phyloP scores from a whole-genome alignment of 2,113 vertebrate genomes.

The Trematomus loennbergii region DNA sequence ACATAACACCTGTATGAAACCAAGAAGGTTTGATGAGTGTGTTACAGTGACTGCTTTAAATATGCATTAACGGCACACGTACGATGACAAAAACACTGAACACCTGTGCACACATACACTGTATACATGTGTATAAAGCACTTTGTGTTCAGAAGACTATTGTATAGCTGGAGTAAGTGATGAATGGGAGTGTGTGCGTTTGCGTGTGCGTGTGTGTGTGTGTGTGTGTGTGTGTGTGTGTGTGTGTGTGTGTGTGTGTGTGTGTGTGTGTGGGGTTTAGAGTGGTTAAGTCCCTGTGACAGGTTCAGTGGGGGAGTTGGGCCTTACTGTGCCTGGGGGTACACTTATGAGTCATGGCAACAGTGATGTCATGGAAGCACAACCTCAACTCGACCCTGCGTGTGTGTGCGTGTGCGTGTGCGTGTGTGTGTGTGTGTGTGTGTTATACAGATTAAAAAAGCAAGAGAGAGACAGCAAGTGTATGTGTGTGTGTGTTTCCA shows the following conservation, averaged over 20 bases:
- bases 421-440: too few species aligned
- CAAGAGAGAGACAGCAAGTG: too few species aligned
- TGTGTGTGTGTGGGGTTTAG: constrained; percentile 13
- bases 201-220: background rate
- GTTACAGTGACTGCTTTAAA: background rate
- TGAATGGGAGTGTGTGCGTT: constrained; percentile 33
- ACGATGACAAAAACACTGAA: background rate
- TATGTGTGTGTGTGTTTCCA: too few species aligned
- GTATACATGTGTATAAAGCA: background rate
- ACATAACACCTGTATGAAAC: constrained; percentile 16
- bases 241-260: constrained; percentile 6
- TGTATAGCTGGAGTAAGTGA: constrained; percentile 26
- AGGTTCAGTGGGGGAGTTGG: constrained; percentile 43
- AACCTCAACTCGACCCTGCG: constrained; percentile 75
- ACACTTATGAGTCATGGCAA: constrained; percentile 80
- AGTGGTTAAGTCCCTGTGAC: constrained; percentile 39
- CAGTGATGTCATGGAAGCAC: constrained; percentile 82
- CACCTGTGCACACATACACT: background rate
- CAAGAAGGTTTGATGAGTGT: constrained; percentile 7
- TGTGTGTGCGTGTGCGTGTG: too few species aligned
- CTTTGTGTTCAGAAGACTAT: constrained; percentile 22
- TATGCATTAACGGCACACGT: background rate
- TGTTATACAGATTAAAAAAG: too few species aligned
- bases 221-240: background rate
- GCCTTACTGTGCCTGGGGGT: constrained; percentile 69